A percentile compares a stretch with the other conserved stretches of the same genome.
Conservation (phyloP, 2,113 vertebrate species). For the Gavia stellata region DNA sequence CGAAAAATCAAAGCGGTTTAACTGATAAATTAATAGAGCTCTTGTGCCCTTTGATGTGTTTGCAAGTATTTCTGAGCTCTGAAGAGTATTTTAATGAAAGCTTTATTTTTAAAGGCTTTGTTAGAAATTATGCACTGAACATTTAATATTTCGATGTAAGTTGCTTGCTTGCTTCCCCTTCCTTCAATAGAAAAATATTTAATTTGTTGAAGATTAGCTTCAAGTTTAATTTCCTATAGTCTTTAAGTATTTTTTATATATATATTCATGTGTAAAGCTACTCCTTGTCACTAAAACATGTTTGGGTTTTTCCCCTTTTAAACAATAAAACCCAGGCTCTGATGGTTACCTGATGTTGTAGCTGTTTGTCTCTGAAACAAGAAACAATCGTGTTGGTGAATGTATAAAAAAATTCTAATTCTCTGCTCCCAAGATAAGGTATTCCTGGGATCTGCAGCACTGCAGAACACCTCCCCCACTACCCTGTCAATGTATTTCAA, state of each 20-base stretch:
- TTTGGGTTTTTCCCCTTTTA: neutral
- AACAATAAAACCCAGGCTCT: neutral
- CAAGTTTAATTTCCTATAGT: neutral
- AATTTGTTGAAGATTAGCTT: neutral
- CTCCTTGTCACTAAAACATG: neutral
- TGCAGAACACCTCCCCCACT: neutral
- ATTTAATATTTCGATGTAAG: neutral
- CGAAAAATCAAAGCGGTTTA: neutral
- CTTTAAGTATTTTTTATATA: neutral
- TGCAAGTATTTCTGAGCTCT: neutral
- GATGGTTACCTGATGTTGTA: neutral
- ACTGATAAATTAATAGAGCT: neutral
- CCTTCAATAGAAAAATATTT: neutral
- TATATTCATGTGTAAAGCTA: neutral
- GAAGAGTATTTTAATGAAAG: neutral
- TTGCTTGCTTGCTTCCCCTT: neutral
- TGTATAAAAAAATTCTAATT: neutral
- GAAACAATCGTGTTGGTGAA: neutral
- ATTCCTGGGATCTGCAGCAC: neutral
- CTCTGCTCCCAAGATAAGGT: neutral
- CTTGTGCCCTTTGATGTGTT: neutral
- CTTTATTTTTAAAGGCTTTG: slow-evolving; percentile 7
- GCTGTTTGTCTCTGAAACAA: neutral
- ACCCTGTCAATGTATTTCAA: neutral
- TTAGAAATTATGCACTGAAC: neutral